Evolutionary conservation across 2,113 vertebrate genomes (phyloP).

Genomic region (Mustelus asterias): DNA sequence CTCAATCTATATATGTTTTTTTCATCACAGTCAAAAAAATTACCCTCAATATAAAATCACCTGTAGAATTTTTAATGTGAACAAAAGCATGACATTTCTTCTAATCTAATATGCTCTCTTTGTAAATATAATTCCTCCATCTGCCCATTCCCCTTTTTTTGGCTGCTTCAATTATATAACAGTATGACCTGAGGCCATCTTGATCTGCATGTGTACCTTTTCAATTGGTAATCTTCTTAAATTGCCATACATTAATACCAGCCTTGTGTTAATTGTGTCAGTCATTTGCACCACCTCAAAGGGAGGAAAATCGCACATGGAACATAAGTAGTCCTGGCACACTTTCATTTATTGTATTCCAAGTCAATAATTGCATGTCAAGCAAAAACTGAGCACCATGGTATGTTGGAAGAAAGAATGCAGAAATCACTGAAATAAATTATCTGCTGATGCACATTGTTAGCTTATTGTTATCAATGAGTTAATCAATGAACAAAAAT

Average conservation of each 20-base stretch:
- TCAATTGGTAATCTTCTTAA: background rate
- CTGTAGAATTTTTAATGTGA: background rate
- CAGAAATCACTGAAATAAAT: background rate
- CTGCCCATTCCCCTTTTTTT: background rate
- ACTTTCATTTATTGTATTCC: background rate
- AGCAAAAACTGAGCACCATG: background rate
- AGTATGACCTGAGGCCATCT: background rate
- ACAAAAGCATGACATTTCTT: background rate
- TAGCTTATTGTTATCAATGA: background rate
- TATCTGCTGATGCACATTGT: background rate
- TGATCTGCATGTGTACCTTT: background rate
- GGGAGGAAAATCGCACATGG: slow-evolving; percentile 1
- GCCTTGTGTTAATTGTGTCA: slow-evolving; percentile 8
- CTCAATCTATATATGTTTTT: background rate
- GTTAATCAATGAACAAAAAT: background rate
- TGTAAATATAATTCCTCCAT: background rate
- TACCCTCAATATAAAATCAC: background rate
- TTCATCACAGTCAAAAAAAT: background rate
- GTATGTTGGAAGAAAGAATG: background rate
- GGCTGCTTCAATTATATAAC: background rate
- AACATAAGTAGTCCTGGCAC: background rate
- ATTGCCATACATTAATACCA: background rate
- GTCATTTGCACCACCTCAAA: slow-evolving; percentile 15
- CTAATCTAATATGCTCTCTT: background rate
- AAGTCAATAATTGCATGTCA: background rate